Evolutionary conservation across 2,113 vertebrate genomes (phyloP).

Genomic region (Nettapus auritus): DNA sequence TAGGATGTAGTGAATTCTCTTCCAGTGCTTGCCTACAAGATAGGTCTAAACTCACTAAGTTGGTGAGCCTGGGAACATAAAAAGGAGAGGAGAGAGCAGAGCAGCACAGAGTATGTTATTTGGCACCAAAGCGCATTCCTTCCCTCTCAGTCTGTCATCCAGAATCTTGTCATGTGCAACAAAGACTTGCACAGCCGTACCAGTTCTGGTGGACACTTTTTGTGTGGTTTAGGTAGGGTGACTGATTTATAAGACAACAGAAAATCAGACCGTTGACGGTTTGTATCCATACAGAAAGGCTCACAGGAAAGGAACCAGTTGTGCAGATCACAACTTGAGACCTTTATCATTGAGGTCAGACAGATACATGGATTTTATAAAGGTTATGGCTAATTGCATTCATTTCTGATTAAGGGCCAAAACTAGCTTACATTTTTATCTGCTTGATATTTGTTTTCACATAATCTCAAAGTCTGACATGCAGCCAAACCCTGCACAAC

Average conservation of each 20-base stretch:
- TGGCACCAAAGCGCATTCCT: not conserved
- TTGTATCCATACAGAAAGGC: not conserved
- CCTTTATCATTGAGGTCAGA: not conserved
- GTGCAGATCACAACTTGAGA: not conserved
- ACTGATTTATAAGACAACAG: not conserved
- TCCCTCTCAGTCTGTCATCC: not conserved
- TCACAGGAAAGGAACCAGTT: not conserved
- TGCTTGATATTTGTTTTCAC: not conserved
- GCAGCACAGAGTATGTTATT: not conserved
- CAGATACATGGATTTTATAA: constrained; percentile 1
- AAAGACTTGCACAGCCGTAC: not conserved
- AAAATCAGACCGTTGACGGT: rapidly evolving
- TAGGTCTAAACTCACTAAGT: not conserved
- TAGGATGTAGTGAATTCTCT: not conserved
- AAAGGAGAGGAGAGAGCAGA: not conserved
- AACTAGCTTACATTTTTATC: not conserved
- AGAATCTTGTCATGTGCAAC: not conserved
- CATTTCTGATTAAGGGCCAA: constrained; percentile 12
- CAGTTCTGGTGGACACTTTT: not conserved
- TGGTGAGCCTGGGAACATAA: not conserved
- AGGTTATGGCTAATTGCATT: not conserved
- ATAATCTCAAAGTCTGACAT: not conserved
- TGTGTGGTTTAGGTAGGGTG: not conserved
- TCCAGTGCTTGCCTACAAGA: not conserved
- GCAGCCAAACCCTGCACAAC: not conserved